Conservation (phyloP, 2,888 invertebrate genomes). For the Oxyteleia sp. region DNA sequence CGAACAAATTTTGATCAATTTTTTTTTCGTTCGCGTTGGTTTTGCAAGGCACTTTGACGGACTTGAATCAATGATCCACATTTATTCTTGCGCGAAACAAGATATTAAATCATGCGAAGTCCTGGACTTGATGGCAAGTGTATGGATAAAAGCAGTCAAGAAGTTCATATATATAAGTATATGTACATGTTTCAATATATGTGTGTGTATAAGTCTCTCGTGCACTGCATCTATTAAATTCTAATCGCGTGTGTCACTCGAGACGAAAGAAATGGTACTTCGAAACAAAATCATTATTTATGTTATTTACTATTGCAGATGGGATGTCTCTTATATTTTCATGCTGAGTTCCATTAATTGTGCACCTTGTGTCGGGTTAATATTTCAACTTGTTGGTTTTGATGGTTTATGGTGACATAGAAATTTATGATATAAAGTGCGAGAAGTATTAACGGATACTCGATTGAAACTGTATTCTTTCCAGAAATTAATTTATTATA, state of each 20-base stretch:
- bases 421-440: conserved; percentile 1
- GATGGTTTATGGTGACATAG: neutral
- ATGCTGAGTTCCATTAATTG: neutral
- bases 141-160: conserved; percentile 24
- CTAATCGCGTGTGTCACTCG: conserved; percentile 56
- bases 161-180: conserved; percentile 29
- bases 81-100: conserved; percentile 47
- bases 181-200: neutral
- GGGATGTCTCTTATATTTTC: conserved; percentile 50
- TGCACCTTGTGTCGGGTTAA: neutral
- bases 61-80: conserved; percentile 53
- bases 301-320: conserved; percentile 79
- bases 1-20: conserved; percentile 3
- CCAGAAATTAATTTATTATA: neutral
- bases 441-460: neutral
- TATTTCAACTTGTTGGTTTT: conserved; percentile 3
- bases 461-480: neutral
- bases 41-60: conserved; percentile 9
- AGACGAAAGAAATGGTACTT: conserved; percentile 33
- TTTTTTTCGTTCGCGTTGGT: neutral
- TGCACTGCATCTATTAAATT: conserved; percentile 64
- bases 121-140: conserved; percentile 46
- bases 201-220: conserved; percentile 27
- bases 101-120: conserved; percentile 71
- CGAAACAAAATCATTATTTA: conserved; percentile 72